Evolutionary conservation across 2,113 vertebrate genomes (phyloP).

Genomic region (Oceanodroma tethys): DNA sequence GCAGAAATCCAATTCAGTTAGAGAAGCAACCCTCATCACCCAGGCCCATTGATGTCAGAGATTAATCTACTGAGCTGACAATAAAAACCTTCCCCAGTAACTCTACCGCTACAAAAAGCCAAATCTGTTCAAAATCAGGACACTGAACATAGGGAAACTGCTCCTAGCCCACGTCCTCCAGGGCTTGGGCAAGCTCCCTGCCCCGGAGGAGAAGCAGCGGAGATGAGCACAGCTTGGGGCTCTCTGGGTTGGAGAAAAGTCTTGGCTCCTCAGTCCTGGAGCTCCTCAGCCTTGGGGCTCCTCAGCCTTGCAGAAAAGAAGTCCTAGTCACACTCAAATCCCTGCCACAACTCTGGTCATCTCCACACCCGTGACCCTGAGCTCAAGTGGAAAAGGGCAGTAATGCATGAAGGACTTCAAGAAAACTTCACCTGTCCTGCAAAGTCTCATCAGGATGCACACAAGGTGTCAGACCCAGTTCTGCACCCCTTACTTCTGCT

Average conservation of each 20-base stretch:
- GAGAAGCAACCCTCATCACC: conserved; percentile 26
- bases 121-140: background rate
- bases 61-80: conserved; percentile 47
- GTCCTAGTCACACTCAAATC: background rate
- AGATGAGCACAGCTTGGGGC: too few relatives aligned
- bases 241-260: background rate
- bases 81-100: conserved; percentile 7
- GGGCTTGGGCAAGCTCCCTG: background rate
- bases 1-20: conserved; percentile 39
- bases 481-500: background rate
- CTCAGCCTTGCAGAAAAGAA: background rate
- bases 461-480: background rate
- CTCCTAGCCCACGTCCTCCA: background rate
- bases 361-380: background rate
- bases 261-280: background rate
- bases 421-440: background rate
- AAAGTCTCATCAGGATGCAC: background rate
- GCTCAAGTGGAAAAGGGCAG: background rate
- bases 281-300: background rate
- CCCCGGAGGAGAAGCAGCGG: background rate
- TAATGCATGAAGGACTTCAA: background rate
- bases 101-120: background rate
- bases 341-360: background rate
- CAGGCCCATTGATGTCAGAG: background rate
- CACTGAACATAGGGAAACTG: background rate